Base-by-base conservation (phyloP, 2,888 invertebrate genomes). In the Rotaria sp. region DNA sequence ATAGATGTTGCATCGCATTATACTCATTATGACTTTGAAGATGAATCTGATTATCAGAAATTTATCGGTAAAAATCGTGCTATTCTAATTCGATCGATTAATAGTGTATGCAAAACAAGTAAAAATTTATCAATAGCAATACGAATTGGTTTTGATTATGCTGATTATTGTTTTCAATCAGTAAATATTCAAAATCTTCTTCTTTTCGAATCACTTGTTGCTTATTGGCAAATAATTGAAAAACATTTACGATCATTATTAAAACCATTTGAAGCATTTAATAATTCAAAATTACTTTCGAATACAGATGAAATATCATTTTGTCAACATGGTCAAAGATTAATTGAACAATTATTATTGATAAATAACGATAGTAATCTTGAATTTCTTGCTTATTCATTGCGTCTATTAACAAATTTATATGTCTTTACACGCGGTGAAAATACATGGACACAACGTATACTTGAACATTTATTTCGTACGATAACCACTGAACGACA, bases 391-490 rank as follows among this genome's bases (percentile, higher is more conserved):
- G 24, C 80, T 26, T 80, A 80, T 45, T 80, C 80, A 45, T 45
- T 80, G 45, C 80, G 80, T 80, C n/a, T 80, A n/a, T 45, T 80
- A 45, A 45, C 80, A 80, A 24, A 45, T 80, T 80, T 80, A 45
- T 45, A 80, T 45, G 45, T 45, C 8, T 80, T 80, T 45, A 80
- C 80, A 45, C 45, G 80, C n/a, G 80, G 80, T 26, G 80, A 80
- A 45, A 26, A 80, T 11, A 0, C 26, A 15, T 80, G 41, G 41
- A 80, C 45, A 45, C 80, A 80, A 45, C 80, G 45, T n/a, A 80
- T 80, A 26, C 80, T 80, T 26, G 80, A 45, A 80, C 80, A 80
- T 80, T n/a, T 80, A 80, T 80, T 80, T 80, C 80, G 80, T 80
- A 26, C 45, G 8, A 45, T 80, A 45, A 80, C 80, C 45, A 41